These are phyloP conservation scores for Brachypodius melanocephalos DNA, from an alignment of 2,113 vertebrate genomes.

Conservation along the genomic window DNA sequence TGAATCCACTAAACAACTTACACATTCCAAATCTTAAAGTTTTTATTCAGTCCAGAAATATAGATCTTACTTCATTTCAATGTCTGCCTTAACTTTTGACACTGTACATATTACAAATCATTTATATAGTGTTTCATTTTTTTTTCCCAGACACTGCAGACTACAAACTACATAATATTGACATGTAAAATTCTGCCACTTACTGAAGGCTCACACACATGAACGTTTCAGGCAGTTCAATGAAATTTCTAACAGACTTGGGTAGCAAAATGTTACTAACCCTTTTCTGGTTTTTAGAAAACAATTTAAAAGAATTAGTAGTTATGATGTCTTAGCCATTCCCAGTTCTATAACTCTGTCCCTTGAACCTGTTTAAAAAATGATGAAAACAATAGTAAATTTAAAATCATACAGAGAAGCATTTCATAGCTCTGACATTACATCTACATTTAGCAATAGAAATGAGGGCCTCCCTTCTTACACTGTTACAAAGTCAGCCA, in stretches of 20 bases:
- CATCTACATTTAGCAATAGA: constrained; percentile 61
- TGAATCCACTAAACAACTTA: constrained; percentile 72
- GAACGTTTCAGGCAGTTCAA: constrained; percentile 78
- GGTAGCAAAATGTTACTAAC: constrained; percentile 75
- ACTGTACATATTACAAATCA: constrained; percentile 77
- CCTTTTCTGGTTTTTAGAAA: constrained; percentile 77
- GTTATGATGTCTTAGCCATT: constrained; percentile 82
- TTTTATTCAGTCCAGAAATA: constrained; percentile 78
- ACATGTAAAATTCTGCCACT: constrained; percentile 76
- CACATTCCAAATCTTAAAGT: constrained; percentile 67
- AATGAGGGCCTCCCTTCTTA: constrained; percentile 52
- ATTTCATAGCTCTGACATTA: constrained; percentile 63
- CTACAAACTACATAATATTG: constrained; percentile 78
- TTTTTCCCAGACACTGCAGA: constrained; percentile 76
- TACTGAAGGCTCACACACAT: constrained; percentile 77
- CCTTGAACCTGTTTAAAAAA: constrained; percentile 83
- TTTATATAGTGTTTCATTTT: constrained; percentile 76
- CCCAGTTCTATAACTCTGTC: constrained; percentile 81
- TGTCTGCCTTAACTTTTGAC: constrained; percentile 75
- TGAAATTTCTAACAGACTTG: constrained; percentile 75
- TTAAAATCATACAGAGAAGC: constrained; percentile 70
- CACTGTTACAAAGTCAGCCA: constrained; percentile 60
- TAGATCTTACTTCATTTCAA: constrained; percentile 73
- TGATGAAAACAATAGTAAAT: constrained; percentile 72
- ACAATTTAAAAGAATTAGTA: constrained; percentile 77